phyloP scores from a whole-genome alignment of 2,888 invertebrate genomes.

The Alitta virens region DNA sequence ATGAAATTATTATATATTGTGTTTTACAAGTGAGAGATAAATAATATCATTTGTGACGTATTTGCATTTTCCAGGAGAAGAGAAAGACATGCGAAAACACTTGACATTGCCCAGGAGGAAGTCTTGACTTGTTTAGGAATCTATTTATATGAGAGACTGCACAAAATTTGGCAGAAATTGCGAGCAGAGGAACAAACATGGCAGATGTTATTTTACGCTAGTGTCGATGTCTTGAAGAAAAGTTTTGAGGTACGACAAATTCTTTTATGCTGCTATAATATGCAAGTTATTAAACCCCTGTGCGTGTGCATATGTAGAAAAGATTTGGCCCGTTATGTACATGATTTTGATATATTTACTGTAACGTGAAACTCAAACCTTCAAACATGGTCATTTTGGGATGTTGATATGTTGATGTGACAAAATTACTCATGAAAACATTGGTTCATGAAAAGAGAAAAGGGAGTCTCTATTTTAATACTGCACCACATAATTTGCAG shows the following conservation, averaged over 20 bases:
- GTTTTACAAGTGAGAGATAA: not conserved
- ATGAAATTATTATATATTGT: not conserved
- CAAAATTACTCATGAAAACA: too few species aligned
- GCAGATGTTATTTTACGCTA: slow-evolving; percentile 80
- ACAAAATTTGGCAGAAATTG: slow-evolving; percentile 80
- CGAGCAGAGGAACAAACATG: slow-evolving; percentile 92
- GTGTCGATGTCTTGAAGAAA: slow-evolving; percentile 79
- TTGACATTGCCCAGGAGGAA: slow-evolving; percentile 95
- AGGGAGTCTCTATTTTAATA: too few species aligned
- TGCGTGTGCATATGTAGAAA: too few species aligned
- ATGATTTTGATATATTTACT: too few species aligned
- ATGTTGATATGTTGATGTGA: too few species aligned
- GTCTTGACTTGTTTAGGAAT: slow-evolving; percentile 91
- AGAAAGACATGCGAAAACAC: slow-evolving; percentile 92
- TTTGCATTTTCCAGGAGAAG: slow-evolving; percentile 63
- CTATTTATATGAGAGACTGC: slow-evolving; percentile 85
- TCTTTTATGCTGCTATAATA: too few species aligned
- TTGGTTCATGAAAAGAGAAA: too few species aligned
- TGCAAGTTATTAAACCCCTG: too few species aligned
- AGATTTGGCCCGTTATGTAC: too few species aligned
- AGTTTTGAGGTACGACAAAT: slow-evolving; percentile 79
- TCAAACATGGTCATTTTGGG: too few species aligned
- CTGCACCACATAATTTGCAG: too few species aligned
- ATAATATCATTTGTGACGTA: not conserved
- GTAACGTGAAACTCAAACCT: too few species aligned